These are phyloP conservation scores for Phortica okadai DNA, from an alignment of 2,888 invertebrate species.

Conservation along the genomic window DNA sequence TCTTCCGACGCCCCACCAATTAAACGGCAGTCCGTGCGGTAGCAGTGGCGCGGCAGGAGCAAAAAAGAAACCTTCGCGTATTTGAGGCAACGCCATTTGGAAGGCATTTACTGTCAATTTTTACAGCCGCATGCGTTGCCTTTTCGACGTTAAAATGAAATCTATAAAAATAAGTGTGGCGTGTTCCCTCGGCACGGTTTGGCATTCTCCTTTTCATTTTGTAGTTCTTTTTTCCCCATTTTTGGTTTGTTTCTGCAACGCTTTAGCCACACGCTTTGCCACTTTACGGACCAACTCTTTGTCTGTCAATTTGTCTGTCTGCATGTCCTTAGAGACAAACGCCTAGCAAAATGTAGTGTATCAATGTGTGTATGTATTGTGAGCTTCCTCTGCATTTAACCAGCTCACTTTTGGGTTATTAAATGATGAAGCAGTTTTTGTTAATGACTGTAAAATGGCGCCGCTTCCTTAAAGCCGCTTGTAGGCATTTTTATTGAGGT, in stretches of 20 bases:
- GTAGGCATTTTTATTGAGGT: slow-evolving; percentile 31
- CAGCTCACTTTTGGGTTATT: slow-evolving; percentile 72
- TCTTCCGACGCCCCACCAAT: slow-evolving; percentile 66
- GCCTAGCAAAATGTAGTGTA: slow-evolving; percentile 56
- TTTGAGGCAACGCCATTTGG: slow-evolving; percentile 38
- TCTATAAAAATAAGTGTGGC: slow-evolving; percentile 70
- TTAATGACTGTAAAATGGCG: slow-evolving; percentile 68
- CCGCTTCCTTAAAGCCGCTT: slow-evolving; percentile 44
- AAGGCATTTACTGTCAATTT: slow-evolving; percentile 42
- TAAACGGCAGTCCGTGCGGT: slow-evolving; percentile 53
- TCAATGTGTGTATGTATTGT: slow-evolving; percentile 39
- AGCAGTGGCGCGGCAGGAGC: not conserved
- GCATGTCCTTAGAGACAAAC: slow-evolving; percentile 7
- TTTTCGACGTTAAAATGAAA: slow-evolving; percentile 70
- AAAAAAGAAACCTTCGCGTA: not conserved
- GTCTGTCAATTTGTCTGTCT: not conserved
- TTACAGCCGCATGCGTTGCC: slow-evolving; percentile 59
- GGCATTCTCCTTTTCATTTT: slow-evolving; percentile 26
- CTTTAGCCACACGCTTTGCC: slow-evolving; percentile 10
- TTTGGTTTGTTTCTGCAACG: slow-evolving; percentile 8
- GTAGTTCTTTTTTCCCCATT: slow-evolving; percentile 8
- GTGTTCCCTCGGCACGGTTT: slow-evolving; percentile 60
- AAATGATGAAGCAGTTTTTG: slow-evolving; percentile 71
- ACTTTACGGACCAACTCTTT: not conserved
- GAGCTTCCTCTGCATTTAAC: slow-evolving; percentile 64